These are phyloP conservation scores for Neodiprion lecontei DNA, from an alignment of 1,140 invertebrate species.

Conservation along the genomic window DNA sequence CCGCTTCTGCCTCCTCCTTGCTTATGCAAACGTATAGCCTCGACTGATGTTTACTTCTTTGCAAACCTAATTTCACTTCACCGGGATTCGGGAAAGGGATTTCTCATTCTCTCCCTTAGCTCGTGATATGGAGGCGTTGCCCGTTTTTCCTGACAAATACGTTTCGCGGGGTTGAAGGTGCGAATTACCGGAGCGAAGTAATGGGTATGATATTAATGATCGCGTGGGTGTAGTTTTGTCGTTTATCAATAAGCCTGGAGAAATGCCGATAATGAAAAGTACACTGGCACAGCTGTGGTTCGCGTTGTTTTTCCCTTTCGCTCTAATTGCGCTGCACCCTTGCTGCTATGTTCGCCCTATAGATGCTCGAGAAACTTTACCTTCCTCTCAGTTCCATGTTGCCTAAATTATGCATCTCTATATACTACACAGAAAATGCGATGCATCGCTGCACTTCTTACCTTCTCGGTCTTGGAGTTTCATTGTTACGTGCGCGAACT, in stretches of 20 bases:
- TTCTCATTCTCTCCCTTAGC: not conserved
- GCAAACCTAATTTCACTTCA: constrained; percentile 50
- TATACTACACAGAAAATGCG: not conserved
- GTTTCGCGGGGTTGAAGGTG: not conserved
- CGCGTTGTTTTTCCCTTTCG: not conserved
- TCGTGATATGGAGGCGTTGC: not conserved
- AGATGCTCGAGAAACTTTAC: not conserved
- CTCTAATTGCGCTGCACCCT: not conserved
- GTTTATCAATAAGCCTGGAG: not conserved
- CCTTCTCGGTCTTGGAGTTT: not conserved
- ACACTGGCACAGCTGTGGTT: not conserved
- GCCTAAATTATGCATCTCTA: not conserved
- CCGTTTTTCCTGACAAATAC: not conserved
- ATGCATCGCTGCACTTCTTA: not conserved
- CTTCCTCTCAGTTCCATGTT: not conserved
- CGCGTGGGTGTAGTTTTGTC: not conserved
- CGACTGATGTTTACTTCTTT: constrained; percentile 58
- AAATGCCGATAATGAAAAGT: not conserved
- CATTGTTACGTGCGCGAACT: constrained; percentile 2
- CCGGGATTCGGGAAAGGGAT: not conserved
- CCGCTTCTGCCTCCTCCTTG: constrained; percentile 35
- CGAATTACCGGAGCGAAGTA: no score
- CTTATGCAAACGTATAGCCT: constrained; percentile 56
- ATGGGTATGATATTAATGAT: not conserved
- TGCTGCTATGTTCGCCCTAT: no score